phyloP scores from a whole-genome alignment of 2,797 vertebrate genomes.

The Coluber constrictor region DNA sequence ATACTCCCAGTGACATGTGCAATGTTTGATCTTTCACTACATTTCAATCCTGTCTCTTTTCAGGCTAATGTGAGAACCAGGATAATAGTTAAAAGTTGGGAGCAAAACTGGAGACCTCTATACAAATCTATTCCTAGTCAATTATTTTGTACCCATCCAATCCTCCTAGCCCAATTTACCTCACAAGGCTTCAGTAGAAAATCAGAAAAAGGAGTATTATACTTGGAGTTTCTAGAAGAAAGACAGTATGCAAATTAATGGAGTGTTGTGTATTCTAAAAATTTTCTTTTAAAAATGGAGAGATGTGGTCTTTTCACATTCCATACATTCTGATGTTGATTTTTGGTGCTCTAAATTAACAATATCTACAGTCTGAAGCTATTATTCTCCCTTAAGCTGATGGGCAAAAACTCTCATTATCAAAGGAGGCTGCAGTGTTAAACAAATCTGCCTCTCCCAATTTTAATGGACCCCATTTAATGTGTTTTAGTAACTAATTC shows the following conservation, averaged over 20 bases:
- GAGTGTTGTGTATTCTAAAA: neutral
- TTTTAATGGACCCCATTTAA: neutral
- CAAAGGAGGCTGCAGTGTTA: neutral
- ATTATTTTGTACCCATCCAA: neutral
- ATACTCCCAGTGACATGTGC: neutral
- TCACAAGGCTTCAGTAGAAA: neutral
- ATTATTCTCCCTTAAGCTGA: neutral
- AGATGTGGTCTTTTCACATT: neutral
- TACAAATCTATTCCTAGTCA: neutral
- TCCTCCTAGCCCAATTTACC: neutral
- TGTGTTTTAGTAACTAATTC: neutral
- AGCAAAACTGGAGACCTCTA: neutral
- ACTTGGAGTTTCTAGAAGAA: neutral
- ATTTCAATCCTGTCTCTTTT: neutral
- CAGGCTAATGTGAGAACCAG: neutral
- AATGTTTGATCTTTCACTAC: neutral
- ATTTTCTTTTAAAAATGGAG: neutral
- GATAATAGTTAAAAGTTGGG: neutral
- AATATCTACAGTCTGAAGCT: neutral
- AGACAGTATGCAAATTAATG: neutral
- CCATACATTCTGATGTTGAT: neutral
- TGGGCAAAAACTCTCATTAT: neutral
- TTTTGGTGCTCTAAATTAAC: neutral
- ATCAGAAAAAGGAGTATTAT: neutral
- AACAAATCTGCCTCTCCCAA: neutral